These are phyloP conservation scores for Myiotriccus ornatus DNA, from an alignment of 2,797 vertebrate species.

Conservation along the genomic window DNA sequence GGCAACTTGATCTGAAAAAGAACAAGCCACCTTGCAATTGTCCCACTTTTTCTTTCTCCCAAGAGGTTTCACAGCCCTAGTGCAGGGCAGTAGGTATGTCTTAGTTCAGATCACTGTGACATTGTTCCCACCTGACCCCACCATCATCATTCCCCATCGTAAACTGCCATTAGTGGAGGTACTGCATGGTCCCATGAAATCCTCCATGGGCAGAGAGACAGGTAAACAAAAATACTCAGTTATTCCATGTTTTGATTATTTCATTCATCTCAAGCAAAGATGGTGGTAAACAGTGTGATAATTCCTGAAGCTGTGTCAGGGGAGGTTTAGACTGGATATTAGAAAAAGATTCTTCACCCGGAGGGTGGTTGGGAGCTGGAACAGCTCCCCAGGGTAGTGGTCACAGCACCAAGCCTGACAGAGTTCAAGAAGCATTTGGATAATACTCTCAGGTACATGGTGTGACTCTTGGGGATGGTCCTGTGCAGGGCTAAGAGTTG, in stretches of 20 bases:
- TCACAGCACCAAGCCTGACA: neutral
- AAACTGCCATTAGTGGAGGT: neutral
- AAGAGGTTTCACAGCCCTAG: neutral
- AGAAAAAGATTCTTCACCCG: neutral
- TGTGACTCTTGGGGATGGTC: neutral
- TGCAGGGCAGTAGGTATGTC: neutral
- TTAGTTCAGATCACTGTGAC: neutral
- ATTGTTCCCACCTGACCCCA: accelerated
- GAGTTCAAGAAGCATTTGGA: neutral
- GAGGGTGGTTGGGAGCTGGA: neutral
- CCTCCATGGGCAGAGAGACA: neutral
- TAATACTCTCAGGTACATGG: neutral
- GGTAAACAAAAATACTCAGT: neutral
- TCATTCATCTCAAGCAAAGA: neutral
- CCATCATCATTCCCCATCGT: neutral
- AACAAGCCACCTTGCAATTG: neutral
- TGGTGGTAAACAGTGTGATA: neutral
- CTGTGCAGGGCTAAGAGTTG: neutral
- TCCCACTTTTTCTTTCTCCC: neutral
- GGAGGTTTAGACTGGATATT: neutral
- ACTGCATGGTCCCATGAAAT: neutral
- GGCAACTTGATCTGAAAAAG: neutral
- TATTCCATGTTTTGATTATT: neutral
- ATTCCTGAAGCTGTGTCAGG: neutral
- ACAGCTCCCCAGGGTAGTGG: neutral